A percentile compares a stretch with the other conserved stretches of the same genome.
Evolutionary conservation across 2,797 vertebrate species (phyloP).

Genomic region (Triplophysa bombifrons): DNA sequence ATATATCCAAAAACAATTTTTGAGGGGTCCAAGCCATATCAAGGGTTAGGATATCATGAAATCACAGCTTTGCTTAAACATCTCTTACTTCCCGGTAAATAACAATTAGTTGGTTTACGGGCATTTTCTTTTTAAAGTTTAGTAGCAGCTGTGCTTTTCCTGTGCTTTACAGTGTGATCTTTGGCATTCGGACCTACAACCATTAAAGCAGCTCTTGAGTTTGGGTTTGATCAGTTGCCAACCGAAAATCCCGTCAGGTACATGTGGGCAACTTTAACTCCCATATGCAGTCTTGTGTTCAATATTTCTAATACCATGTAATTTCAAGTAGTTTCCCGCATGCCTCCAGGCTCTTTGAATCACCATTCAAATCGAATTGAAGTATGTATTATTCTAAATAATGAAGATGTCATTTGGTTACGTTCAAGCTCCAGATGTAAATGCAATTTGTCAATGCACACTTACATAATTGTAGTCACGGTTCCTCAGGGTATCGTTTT

Average conservation of each 20-base stretch:
- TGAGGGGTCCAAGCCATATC: not conserved
- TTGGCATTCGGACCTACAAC: not conserved
- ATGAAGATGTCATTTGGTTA: conserved; percentile 14
- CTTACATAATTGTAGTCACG: not conserved
- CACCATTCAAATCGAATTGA: not conserved
- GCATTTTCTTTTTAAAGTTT: not conserved
- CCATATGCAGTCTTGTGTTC: conserved; percentile 2
- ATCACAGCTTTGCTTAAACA: not conserved
- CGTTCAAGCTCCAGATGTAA: not conserved
- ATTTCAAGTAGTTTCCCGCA: not conserved
- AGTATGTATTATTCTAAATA: conserved; percentile 20
- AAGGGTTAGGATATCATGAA: not conserved
- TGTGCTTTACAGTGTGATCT: not conserved
- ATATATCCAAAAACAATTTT: not conserved
- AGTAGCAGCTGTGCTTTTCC: not conserved
- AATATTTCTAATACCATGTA: conserved; percentile 22
- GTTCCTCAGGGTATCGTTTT: not conserved
- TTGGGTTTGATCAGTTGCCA: conserved; percentile 11
- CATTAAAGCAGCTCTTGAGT: conserved; percentile 2
- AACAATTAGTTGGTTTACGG: not conserved
- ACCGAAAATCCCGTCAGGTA: not conserved
- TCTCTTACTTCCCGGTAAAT: not conserved
- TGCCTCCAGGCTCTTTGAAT: conserved; percentile 9
- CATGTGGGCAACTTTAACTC: not conserved
- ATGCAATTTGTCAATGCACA: not conserved